Base-by-base conservation (phyloP, 35 echinoderm and acorn worm genomes). In the Holothuria glaberrima region DNA sequence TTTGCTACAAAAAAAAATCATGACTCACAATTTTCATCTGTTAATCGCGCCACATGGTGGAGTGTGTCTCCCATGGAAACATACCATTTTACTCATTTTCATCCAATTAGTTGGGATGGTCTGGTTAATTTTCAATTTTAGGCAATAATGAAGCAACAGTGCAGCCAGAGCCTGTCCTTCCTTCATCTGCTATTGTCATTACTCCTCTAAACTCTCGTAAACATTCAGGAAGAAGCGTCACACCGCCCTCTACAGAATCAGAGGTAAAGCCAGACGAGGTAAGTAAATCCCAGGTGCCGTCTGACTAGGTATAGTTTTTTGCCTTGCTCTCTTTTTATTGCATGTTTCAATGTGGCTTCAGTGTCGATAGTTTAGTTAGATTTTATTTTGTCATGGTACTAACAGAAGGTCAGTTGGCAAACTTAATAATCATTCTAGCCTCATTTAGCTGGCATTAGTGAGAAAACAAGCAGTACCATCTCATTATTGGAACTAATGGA, bases 181-280 rank as follows among this genome's bases (percentile, higher is more conserved):
- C 80, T 32, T 64, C 76, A 56, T 58, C 60, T 90, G 30, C 89
- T 68, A 73, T 82, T 72, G 81, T 82, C 90, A 91, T 91, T 59
- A 81, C 80, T 91, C 90, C 90, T 50, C 80, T 91, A 61, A 81
- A 91, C 77, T 82, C 90, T 83, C 90, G 81, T 77, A 82, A 81
- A 81, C 90, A 91, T 82, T 71, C 90, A 54, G 90, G 90, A 56
- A 73, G 90, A 36, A 91, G 90, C 48, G 80, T 91, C 68, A 91
- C 90, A 33, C 90, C 90, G 77, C 90, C 90, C 44, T 85, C 78
- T 70, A 86, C 90, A 30, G 90, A 67, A 66, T 91, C 90, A 60
- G 90, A 91, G 68, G 81, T 91, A 41, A 91, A 91, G 54, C 64
- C 80, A 10, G 90, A 91, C 33, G 90, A 91, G 65, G 90, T 91